These are phyloP conservation scores for Mimas tiliae DNA, from an alignment of 2,888 invertebrate genomes.

Conservation along the genomic window DNA sequence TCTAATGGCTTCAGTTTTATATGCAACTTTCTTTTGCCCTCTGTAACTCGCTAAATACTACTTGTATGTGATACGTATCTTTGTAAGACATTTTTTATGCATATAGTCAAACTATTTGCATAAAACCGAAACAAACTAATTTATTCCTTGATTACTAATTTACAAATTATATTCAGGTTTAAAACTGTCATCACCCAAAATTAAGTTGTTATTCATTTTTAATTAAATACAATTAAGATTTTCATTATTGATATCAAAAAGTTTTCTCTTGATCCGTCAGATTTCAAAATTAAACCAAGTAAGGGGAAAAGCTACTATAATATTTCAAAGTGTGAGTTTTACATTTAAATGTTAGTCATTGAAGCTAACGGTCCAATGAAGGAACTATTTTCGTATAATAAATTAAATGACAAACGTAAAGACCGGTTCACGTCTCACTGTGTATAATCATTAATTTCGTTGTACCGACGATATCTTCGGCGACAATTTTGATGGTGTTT, in stretches of 20 bases:
- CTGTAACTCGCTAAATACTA: no score
- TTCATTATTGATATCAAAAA: neutral
- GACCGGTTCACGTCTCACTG: conserved; percentile 30
- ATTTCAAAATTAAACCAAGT: neutral
- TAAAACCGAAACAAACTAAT: neutral
- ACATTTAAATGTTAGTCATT: conserved; percentile 32
- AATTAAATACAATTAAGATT: neutral
- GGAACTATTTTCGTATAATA: conserved; percentile 40
- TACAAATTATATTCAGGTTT: neutral
- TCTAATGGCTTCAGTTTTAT: no score
- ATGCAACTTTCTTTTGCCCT: no score
- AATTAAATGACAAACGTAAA: conserved; percentile 38
- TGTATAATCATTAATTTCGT: conserved; percentile 38
- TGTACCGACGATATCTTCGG: conserved; percentile 17
- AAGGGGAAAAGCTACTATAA: conserved; percentile 1
- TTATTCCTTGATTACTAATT: neutral
- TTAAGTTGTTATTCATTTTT: neutral
- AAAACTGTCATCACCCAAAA: neutral
- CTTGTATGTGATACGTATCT: no score
- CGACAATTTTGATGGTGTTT: neutral
- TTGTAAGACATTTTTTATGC: no score
- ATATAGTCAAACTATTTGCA: neutral
- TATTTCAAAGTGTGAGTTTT: conserved; percentile 28
- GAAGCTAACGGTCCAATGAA: conserved; percentile 33
- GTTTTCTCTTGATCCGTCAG: neutral